Evolutionary conservation across 2,113 vertebrate genomes (phyloP).

Genomic region (Mesoclemmys tuberculata): DNA sequence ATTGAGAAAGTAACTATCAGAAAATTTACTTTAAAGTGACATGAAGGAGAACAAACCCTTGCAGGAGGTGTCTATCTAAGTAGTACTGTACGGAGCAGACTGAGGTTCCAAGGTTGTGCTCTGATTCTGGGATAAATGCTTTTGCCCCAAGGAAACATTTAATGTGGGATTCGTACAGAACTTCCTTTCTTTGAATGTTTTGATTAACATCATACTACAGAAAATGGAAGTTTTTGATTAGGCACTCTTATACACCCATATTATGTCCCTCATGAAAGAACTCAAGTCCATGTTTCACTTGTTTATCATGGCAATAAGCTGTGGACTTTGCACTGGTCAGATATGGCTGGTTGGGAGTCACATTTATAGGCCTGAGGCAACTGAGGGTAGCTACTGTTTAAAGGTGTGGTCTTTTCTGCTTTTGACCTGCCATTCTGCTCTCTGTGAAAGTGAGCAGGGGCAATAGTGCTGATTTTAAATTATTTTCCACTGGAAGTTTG

Average conservation of each 20-base stretch:
- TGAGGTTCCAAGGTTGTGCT: background rate
- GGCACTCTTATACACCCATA: background rate
- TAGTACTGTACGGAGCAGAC: background rate
- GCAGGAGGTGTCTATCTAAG: background rate
- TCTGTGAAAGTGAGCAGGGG: background rate
- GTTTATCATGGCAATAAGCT: background rate
- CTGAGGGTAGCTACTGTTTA: background rate
- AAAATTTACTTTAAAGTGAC: background rate
- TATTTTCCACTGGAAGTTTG: background rate
- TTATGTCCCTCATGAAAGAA: no score
- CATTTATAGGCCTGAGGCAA: background rate
- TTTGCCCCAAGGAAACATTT: background rate
- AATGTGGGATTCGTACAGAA: background rate
- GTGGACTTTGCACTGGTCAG: fast-evolving
- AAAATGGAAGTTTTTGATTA: background rate
- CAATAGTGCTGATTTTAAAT: background rate
- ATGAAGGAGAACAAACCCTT: background rate
- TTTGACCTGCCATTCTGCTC: background rate
- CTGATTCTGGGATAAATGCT: fast-evolving
- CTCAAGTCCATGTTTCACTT: background rate
- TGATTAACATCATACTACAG: background rate
- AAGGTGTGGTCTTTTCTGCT: background rate
- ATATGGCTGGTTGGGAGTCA: background rate
- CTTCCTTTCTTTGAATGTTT: background rate
- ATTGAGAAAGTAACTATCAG: background rate